These are phyloP conservation scores for Numenius phaeopus DNA, from an alignment of 2,797 vertebrate genomes.

Conservation along the genomic window DNA sequence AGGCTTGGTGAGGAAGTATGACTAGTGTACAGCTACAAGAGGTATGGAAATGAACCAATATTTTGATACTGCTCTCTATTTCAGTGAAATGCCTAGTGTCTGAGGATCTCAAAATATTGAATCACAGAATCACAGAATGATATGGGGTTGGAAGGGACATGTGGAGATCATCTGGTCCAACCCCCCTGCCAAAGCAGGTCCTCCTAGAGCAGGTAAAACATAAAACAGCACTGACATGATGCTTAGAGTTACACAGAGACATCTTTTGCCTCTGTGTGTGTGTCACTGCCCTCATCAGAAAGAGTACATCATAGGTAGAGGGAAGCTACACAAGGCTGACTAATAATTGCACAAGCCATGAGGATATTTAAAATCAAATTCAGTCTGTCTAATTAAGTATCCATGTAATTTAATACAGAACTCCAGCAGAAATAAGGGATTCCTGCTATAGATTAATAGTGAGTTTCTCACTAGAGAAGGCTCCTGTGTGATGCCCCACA, in stretches of 20 bases:
- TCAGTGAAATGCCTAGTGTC: neutral
- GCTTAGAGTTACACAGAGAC: neutral
- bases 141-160: no score
- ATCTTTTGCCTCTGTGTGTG: neutral
- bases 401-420: neutral
- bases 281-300: neutral
- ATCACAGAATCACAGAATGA: no score
- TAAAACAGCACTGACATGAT: neutral
- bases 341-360: neutral
- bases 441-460: neutral
- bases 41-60: neutral
- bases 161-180: no score
- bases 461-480: neutral
- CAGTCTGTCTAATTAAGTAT: slow-evolving; percentile 27
- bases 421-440: neutral
- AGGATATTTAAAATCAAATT: slow-evolving; percentile 33
- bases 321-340: neutral
- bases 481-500: neutral
- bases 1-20: neutral
- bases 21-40: neutral
- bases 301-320: neutral
- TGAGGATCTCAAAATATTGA: neutral
- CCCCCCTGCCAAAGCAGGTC: no score
- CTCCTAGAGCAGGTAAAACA: no score
- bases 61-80: neutral